Base-by-base conservation (phyloP, 2,797 vertebrate species). In the Malurus leucopterus region DNA sequence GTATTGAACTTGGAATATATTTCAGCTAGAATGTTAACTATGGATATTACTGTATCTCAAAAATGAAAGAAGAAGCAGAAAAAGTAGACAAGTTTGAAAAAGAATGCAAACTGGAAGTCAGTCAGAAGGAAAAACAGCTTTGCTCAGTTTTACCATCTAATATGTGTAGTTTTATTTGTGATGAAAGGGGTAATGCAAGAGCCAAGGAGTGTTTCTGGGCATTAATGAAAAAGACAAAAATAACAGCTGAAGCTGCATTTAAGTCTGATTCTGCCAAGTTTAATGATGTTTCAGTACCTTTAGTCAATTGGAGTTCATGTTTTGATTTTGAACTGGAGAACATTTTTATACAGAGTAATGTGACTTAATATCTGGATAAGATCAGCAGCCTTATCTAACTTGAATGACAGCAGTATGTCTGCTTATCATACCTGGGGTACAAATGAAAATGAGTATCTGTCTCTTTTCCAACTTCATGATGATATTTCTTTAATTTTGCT, bases 11-110 rank as follows among this genome's bases (percentile, higher is more conserved):
- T 90, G 41, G 59, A 70, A 4, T 75, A 6, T 94, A 34, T 91
- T 95, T 88, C 85, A 83, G 44, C 69, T 82, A 22, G 53, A 80
- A 6, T 81, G 59, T 72, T 93, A 86, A 93, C 36, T 82, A 1
- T 79, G 80, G 20, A 27, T 81, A 19, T 89, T 87, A 27, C 75
- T 94, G 43, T 95, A n/a, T 93, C 83, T 97, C 85, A 74, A 74
- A 96, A 99, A 99, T 98, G 86, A 99, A 98, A 96, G 98, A 98
- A 91, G 97, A 88, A 86, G 88, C 97, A 88, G 96, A 98, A 96
- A 97, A 98, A 91, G 93, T 96, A 91, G 97, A 98, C 69, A 96
- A 97, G 46, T 94, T 98, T 74, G 98, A 98, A 93, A 95, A 97
- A 73, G 97, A 97, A 68, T 96, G 95, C 68, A 95, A 96, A 58